phyloP scores from a whole-genome alignment of 2,888 invertebrate species.

The Blera fallax region DNA sequence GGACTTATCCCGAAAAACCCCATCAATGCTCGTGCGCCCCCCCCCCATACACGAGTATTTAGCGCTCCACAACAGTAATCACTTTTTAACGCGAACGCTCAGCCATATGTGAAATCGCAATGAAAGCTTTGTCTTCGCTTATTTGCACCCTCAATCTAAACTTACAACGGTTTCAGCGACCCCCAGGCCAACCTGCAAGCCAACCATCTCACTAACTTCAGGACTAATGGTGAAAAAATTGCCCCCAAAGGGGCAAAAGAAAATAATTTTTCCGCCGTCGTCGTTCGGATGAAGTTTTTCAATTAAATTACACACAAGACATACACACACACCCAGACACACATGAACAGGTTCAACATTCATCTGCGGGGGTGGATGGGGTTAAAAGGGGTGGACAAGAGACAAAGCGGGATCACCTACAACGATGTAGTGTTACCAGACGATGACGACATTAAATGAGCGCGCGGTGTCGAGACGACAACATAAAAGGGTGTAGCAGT shows the following conservation, averaged over 20 bases:
- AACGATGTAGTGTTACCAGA: constrained; percentile 4
- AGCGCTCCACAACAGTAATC: constrained; percentile 53
- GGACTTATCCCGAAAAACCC: constrained; percentile 1
- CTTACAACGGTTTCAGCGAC: constrained; percentile 35
- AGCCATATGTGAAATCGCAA: constrained; percentile 70
- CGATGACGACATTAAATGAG: constrained; percentile 22
- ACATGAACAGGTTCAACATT: not conserved
- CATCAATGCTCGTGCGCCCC: not conserved
- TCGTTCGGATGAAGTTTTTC: constrained; percentile 67
- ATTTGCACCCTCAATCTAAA: constrained; percentile 58
- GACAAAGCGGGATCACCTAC: constrained; percentile 26
- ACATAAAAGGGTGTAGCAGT: constrained; percentile 8
- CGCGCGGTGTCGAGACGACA: not conserved
- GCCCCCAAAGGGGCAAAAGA: constrained; percentile 42
- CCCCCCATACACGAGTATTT: constrained; percentile 32
- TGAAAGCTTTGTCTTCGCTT: constrained; percentile 66
- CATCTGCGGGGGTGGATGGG: not conserved
- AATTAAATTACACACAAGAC: constrained; percentile 66
- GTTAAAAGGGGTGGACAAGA: not conserved
- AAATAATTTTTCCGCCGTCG: constrained; percentile 58
- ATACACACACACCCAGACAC: constrained; percentile 24
- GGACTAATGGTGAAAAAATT: constrained; percentile 63
- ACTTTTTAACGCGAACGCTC: constrained; percentile 62
- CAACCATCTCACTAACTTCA: constrained; percentile 2
- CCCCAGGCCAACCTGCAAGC: not conserved